phyloP scores from a whole-genome alignment of 2,113 vertebrate species.

The Dasyornis broadbenti region DNA sequence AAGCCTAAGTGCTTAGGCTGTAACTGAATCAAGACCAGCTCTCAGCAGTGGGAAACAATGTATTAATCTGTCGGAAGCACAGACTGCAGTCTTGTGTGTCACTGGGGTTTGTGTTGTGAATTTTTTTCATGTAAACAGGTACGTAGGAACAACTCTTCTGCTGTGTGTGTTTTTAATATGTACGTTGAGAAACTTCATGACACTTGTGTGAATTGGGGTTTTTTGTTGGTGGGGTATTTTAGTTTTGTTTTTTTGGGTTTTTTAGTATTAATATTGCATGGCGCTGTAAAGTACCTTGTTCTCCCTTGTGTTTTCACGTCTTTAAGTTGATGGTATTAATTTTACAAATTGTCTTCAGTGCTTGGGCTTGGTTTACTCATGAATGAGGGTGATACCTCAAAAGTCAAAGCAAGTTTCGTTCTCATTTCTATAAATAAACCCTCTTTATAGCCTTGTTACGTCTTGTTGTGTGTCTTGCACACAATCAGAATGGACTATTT shows the following conservation, averaged over 20 bases:
- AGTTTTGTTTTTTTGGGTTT: background rate
- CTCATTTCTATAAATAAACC: background rate
- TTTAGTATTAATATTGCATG: background rate
- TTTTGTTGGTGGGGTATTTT: background rate
- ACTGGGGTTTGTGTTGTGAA: constrained; percentile 23
- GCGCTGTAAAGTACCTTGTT: background rate
- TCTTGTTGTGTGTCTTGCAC: background rate
- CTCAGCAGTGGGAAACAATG: constrained; percentile 40
- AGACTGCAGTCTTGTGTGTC: constrained; percentile 20
- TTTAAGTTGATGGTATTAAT: background rate
- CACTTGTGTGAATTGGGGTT: background rate
- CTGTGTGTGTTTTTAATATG: background rate
- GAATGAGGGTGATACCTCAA: background rate
- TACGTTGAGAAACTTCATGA: background rate
- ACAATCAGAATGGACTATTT: background rate
- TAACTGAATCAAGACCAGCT: constrained; percentile 45
- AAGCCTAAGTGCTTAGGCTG: constrained; percentile 32
- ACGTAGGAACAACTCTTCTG: background rate
- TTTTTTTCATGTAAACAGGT: constrained; percentile 40
- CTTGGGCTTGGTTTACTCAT: background rate
- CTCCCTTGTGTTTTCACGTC: background rate
- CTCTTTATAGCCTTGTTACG: background rate
- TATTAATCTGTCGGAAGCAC: constrained; percentile 32
- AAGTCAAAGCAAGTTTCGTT: background rate
- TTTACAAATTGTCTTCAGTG: background rate